Evolutionary conservation across 1,140 invertebrate species (phyloP).

Genomic region (Anastrepha ludens): DNA sequence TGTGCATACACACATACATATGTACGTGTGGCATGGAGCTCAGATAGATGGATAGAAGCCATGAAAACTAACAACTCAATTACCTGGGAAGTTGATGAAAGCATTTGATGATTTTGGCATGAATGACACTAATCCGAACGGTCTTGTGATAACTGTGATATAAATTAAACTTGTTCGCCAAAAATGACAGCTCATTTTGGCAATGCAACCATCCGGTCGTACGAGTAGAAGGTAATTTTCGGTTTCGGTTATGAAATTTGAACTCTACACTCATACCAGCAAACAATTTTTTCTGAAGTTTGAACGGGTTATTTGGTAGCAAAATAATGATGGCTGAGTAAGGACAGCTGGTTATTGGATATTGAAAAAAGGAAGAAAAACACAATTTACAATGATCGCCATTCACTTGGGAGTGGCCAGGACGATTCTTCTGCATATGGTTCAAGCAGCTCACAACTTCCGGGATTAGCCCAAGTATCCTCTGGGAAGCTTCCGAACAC

Average conservation of each 20-base stretch:
- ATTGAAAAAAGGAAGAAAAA: too few species aligned
- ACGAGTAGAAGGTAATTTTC: neutral
- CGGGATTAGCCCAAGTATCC: too few species aligned
- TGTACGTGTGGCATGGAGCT: neutral
- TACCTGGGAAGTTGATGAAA: constrained; percentile 42
- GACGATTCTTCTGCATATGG: too few species aligned
- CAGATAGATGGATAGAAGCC: neutral
- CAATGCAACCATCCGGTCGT: neutral
- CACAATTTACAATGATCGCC: too few species aligned
- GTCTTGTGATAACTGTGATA: neutral
- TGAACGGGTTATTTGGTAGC: too few species aligned
- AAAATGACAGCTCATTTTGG: constrained; percentile 24
- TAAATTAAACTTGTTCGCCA: constrained; percentile 20
- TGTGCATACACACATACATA: neutral
- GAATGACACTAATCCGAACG: constrained; percentile 14
- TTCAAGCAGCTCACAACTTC: too few species aligned
- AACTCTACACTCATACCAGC: neutral
- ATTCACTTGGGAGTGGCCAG: too few species aligned
- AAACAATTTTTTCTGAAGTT: too few species aligned
- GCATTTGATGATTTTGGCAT: constrained; percentile 24
- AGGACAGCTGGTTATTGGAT: too few species aligned
- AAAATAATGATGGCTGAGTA: too few species aligned
- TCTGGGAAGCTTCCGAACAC: too few species aligned
- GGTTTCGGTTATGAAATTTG: neutral
- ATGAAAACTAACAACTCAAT: constrained; percentile 32